A percentile compares a stretch with the other conserved stretches of the same genome.
Evolutionary conservation across 2,888 invertebrate genomes (phyloP).

Genomic region (Drosophila planitibia): DNA sequence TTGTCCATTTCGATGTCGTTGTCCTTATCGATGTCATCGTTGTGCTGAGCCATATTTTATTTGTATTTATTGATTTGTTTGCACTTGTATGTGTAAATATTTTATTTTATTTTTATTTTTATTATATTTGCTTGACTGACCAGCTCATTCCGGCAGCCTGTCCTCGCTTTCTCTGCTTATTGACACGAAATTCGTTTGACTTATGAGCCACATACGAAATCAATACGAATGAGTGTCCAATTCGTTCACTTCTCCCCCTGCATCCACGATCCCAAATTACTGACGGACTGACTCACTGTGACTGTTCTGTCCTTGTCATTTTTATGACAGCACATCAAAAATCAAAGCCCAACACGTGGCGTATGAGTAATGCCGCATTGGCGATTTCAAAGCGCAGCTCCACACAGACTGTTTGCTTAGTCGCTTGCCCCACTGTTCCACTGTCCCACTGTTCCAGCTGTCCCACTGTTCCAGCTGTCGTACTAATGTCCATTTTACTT

Average conservation of each 20-base stretch:
- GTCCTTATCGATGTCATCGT: constrained; percentile 51
- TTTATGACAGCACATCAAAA: constrained; percentile 67
- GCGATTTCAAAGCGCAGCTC: constrained; percentile 37
- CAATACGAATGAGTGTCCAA: constrained; percentile 48
- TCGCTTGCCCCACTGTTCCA: constrained; percentile 6
- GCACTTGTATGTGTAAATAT: constrained; percentile 73
- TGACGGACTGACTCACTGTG: background rate
- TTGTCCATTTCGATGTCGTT: constrained; percentile 56
- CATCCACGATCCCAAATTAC: background rate
- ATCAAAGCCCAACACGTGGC: constrained; percentile 62
- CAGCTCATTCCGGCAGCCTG: constrained; percentile 2
- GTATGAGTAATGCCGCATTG: constrained; percentile 65
- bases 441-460: background rate
- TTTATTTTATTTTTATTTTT: constrained; percentile 76
- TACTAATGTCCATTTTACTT: constrained; percentile 25
- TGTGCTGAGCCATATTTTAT: constrained; percentile 61
- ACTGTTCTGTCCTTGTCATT: constrained; percentile 20
- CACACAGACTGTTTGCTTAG: constrained; percentile 16
- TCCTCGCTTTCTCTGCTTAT: constrained; percentile 30
- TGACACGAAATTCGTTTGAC: constrained; percentile 58
- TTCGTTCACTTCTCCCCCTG: constrained; percentile 12
- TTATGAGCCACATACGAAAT: constrained; percentile 56
- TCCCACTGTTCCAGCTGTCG: constrained; percentile 2
- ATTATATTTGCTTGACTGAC: constrained; percentile 65
- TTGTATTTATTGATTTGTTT: constrained; percentile 73